phyloP scores from a whole-genome alignment of 1,140 invertebrate genomes.

The Plectus sambesii region DNA sequence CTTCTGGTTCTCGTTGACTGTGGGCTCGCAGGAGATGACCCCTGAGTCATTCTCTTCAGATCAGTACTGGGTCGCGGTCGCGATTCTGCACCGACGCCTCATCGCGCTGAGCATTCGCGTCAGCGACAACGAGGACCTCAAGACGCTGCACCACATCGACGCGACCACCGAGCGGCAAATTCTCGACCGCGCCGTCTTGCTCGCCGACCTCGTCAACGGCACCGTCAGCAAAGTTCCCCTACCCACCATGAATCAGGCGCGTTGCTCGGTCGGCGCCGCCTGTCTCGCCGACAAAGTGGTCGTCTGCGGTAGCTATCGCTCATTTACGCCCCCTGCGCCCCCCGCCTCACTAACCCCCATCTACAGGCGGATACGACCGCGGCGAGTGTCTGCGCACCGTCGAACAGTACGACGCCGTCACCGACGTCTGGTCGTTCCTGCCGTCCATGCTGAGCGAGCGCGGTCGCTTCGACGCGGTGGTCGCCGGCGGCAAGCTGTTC shows the following conservation, averaged over 20 bases:
- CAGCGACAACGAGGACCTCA: conserved; percentile 37
- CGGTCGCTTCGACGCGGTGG: conserved; percentile 63
- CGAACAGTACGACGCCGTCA: conserved; percentile 60
- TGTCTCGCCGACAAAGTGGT: conserved; percentile 59
- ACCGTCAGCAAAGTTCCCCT: conserved; percentile 53
- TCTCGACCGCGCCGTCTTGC: conserved; percentile 10
- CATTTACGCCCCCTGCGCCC: conserved; percentile 9
- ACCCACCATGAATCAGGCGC: conserved; percentile 57
- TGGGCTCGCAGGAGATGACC: conserved; percentile 4
- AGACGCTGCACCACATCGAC: conserved; percentile 41
- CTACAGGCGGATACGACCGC: conserved; percentile 68
- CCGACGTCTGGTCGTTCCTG: conserved; percentile 59
- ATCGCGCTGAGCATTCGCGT: conserved; percentile 50
- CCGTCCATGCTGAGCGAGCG: conserved; percentile 60
- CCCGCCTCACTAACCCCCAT: conserved; percentile 24
- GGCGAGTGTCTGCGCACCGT: conserved; percentile 65
- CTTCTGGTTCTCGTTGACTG: conserved; percentile 48
- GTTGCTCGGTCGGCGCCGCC: conserved; percentile 63
- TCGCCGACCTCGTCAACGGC: conserved; percentile 25
- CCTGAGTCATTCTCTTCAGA: conserved; percentile 48
- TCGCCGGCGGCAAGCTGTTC: conserved; percentile 58
- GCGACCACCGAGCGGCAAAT: conserved; percentile 30
- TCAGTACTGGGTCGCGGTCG: conserved; percentile 58
- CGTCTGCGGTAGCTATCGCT: conserved; percentile 57
- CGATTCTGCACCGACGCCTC: conserved; percentile 56